Percentiles rank a stretch among this genome's conserved stretches.
Evolutionary conservation across 2,113 vertebrate genomes (phyloP).

Genomic region (Ornithorhynchus anatinus): DNA sequence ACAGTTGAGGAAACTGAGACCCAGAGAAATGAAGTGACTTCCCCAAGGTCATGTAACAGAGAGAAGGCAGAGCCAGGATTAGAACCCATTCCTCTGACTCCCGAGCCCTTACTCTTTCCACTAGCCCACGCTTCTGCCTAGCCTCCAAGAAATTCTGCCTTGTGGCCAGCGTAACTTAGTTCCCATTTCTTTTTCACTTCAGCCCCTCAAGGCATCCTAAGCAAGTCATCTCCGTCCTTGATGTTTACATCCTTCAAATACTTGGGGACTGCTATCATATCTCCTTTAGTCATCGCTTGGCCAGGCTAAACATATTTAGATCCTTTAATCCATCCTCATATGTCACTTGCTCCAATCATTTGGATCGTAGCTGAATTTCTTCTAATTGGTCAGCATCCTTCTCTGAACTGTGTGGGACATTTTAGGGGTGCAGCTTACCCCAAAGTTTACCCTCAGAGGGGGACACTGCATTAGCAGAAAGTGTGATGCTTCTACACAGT

Average conservation of each 20-base stretch:
- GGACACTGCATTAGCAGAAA: too few relatives aligned
- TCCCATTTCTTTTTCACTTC: neutral
- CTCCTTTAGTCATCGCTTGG: conserved; percentile 27
- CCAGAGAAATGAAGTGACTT: too few relatives aligned
- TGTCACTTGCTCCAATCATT: conserved; percentile 35
- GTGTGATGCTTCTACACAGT: too few relatives aligned
- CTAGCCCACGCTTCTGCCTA: too few relatives aligned
- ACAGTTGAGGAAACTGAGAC: too few relatives aligned
- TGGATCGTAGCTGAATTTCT: conserved; percentile 35
- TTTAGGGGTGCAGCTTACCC: conserved; percentile 14
- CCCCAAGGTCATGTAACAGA: too few relatives aligned
- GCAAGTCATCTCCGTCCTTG: conserved; percentile 20
- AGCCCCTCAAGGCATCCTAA: too few relatives aligned
- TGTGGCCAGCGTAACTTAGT: neutral
- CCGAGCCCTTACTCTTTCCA: too few relatives aligned
- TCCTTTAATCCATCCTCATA: conserved; percentile 41
- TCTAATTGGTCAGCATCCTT: conserved; percentile 32
- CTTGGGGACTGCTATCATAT: conserved; percentile 32
- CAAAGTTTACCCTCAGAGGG: neutral
- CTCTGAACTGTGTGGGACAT: conserved; percentile 26
- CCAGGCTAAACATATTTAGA: conserved; percentile 29
- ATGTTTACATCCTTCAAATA: conserved; percentile 39
- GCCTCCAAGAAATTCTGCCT: too few relatives aligned
- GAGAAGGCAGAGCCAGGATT: too few relatives aligned
- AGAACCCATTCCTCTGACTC: too few relatives aligned